A percentile compares a stretch with the other conserved stretches of the same genome.
Conservation (phyloP, 2,888 invertebrate species). For the Brachylomia viminalis region DNA sequence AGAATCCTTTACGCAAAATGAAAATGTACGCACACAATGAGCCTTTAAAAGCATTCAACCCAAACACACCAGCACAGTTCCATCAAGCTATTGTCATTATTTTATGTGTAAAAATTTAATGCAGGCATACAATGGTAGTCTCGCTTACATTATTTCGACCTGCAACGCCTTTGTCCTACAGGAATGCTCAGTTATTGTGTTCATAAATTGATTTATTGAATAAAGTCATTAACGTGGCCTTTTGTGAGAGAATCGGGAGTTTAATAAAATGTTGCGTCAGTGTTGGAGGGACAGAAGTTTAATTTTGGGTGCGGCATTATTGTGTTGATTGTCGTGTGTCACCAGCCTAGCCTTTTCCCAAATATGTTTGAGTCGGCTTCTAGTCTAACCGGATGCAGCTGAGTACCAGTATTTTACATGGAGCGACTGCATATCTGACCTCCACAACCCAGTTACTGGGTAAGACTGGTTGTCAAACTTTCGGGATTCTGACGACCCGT, state of each 20-base stretch:
- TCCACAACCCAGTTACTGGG: no score
- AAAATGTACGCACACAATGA: constrained; percentile 46
- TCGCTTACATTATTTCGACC: constrained; percentile 49
- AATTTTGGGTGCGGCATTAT: constrained; percentile 2
- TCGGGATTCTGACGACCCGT: no score
- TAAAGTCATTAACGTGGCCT: constrained; percentile 76
- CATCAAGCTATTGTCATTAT: constrained; percentile 53
- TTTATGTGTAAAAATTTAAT: constrained; percentile 73
- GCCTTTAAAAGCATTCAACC: constrained; percentile 54
- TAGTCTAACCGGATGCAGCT: no score
- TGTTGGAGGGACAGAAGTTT: constrained; percentile 46
- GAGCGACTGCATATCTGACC: no score
- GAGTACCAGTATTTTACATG: no score
- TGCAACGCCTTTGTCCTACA: constrained; percentile 57
- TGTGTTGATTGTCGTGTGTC: no score
- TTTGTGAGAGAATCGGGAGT: constrained; percentile 69
- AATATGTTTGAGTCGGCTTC: no score
- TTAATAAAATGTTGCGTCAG: constrained; percentile 67
- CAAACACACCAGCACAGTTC: constrained; percentile 31
- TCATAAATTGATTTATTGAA: constrained; percentile 77
- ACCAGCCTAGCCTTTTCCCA: no score
- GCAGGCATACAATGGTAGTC: constrained; percentile 69
- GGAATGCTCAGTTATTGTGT: constrained; percentile 68
- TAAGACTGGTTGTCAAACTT: no score
- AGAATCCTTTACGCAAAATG: constrained; percentile 30